Evolutionary conservation across 64 coral and sea anemone genomes (phyloP).

Genomic region (Catalaphyllia jardinei): DNA sequence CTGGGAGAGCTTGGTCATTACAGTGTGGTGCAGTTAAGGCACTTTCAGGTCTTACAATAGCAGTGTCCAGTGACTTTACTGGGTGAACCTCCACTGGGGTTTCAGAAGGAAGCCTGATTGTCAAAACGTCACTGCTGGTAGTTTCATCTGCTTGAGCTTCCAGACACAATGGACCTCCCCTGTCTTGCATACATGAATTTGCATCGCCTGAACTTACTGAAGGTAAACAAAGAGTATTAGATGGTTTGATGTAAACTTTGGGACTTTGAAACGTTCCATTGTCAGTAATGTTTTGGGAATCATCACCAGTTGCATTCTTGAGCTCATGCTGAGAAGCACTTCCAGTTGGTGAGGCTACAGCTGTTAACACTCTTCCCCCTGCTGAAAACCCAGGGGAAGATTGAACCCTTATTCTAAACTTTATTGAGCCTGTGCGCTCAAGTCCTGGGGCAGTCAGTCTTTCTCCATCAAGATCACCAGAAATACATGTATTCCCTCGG

Average conservation of each 20-base stretch:
- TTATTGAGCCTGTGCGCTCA: conserved; percentile 23
- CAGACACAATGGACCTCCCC: neutral
- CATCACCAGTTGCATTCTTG: neutral
- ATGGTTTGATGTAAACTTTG: conserved; percentile 38
- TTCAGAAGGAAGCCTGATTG: neutral
- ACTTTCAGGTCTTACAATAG: neutral
- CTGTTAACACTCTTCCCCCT: conserved; percentile 34
- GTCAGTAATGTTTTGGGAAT: neutral
- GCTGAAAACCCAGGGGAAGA: neutral
- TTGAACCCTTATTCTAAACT: conserved; percentile 31
- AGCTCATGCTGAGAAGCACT: neutral
- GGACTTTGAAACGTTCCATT: conserved; percentile 2
- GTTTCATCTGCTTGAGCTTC: neutral
- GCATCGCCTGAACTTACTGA: neutral
- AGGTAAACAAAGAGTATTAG: neutral
- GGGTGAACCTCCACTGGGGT: neutral
- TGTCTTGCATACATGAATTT: neutral
- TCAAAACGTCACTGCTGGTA: neutral
- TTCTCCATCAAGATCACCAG: neutral
- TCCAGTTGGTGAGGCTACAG: conserved; percentile 5
- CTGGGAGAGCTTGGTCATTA: neutral
- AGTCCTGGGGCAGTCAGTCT: neutral
- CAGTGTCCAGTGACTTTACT: neutral
- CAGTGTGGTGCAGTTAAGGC: too few species aligned
- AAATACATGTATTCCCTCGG: neutral